Percentiles rank a stretch among this genome's conserved stretches.
Evolutionary conservation across 2,113 vertebrate species (phyloP).

Genomic region (Antidorcas marsupialis): DNA sequence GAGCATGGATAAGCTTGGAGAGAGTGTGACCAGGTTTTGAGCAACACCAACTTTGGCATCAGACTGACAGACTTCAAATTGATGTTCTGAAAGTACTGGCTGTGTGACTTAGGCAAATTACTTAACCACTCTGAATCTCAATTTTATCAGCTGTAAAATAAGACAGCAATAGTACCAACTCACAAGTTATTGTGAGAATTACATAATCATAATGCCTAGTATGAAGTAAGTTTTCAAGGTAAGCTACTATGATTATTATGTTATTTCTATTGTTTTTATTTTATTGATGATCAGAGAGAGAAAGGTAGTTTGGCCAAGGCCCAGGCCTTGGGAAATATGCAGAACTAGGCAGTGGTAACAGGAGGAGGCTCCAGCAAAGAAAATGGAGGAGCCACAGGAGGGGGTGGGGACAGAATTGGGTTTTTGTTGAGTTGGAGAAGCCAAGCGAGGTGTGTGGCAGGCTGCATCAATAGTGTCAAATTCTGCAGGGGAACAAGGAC

Average conservation of each 20-base stretch:
- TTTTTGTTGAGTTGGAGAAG: slow-evolving; percentile 14
- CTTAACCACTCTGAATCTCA: neutral
- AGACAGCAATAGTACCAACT: neutral
- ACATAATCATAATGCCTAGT: neutral
- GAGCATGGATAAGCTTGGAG: neutral
- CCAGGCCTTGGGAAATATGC: neutral
- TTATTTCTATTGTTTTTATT: slow-evolving; percentile 19
- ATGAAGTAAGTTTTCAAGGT: neutral
- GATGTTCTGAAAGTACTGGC: neutral
- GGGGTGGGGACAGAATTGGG: neutral
- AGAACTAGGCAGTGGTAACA: neutral
- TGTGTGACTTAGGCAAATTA: neutral
- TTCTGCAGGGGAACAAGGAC: slow-evolving; percentile 57
- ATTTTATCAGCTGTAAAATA: neutral
- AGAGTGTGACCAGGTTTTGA: neutral
- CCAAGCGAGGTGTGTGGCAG: slow-evolving; percentile 11
- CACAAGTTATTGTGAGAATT: neutral
- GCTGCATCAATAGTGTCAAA: slow-evolving; percentile 47
- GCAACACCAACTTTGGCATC: neutral
- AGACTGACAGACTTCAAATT: neutral
- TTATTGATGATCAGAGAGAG: neutral
- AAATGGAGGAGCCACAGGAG: neutral
- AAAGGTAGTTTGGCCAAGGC: neutral
- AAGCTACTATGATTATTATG: neutral
- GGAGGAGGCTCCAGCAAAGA: neutral